A percentile compares a stretch with the other conserved stretches of the same genome.
Evolutionary conservation across 2,888 invertebrate genomes (phyloP).

Genomic region (Matsumyia berberina): DNA sequence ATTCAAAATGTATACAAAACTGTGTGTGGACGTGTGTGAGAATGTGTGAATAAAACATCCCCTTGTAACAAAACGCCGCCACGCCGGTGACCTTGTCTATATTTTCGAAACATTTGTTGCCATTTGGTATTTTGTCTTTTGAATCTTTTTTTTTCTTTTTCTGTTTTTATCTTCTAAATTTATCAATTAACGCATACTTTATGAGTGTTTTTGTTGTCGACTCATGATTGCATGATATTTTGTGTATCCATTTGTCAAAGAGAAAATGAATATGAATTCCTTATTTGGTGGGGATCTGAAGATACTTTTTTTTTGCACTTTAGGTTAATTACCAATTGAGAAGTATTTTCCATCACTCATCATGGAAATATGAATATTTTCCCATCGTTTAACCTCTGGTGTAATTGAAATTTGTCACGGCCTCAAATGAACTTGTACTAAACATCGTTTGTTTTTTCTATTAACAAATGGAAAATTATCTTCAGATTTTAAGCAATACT

Average conservation of each 20-base stretch:
- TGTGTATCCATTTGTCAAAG: background rate
- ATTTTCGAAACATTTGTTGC: slow-evolving; percentile 1
- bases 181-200: slow-evolving; percentile 47
- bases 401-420: background rate
- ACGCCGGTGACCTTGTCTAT: slow-evolving; percentile 15
- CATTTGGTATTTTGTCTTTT: slow-evolving; percentile 2
- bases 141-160: background rate
- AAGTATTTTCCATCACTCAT: background rate
- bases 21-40: no score
- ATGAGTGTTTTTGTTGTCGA: slow-evolving; percentile 16
- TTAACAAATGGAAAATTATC: background rate
- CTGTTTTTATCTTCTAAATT: slow-evolving; percentile 31
- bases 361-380: background rate
- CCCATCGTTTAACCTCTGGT: background rate
- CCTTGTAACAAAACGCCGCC: background rate
- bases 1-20: background rate
- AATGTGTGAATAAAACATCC: slow-evolving; percentile 7
- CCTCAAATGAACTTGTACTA: background rate
- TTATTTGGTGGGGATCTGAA: background rate
- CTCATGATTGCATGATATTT: slow-evolving; percentile 3
- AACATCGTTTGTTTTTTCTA: background rate
- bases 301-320: background rate
- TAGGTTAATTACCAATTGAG: background rate
- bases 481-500: background rate
- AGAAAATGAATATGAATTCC: background rate